Percentiles rank a stretch among this genome's conserved stretches.
Conservation (phyloP, 2,888 invertebrate species). For the Eupithecia dodoneata region DNA sequence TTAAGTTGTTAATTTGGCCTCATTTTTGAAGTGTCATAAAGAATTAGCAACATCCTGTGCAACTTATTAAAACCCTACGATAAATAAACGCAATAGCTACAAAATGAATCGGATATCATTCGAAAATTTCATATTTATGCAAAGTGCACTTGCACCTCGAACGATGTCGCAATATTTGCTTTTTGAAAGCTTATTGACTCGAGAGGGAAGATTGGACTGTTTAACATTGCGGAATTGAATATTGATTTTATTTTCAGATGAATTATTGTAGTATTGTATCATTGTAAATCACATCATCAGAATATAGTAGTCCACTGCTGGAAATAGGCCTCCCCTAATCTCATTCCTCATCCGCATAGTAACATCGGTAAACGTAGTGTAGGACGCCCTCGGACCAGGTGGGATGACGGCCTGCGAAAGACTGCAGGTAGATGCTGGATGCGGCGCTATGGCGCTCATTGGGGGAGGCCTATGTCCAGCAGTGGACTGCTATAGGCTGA, state of each 20-base stretch:
- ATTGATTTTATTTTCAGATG: not conserved
- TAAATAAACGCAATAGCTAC: conserved; percentile 47
- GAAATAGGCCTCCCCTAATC: no score
- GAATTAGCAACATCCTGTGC: not conserved
- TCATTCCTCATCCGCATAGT: no score
- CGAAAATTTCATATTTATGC: conserved; percentile 65
- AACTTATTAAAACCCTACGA: conserved; percentile 45
- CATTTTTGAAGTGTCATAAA: not conserved
- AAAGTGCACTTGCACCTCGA: conserved; percentile 56
- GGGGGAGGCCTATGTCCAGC: no score
- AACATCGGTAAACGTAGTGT: no score
- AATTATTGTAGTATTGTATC: not conserved
- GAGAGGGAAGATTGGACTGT: conserved; percentile 22
- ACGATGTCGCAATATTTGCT: conserved; percentile 51
- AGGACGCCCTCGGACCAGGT: no score
- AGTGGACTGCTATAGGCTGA: no score
- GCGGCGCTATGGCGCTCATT: no score
- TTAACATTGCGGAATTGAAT: not conserved
- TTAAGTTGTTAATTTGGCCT: no score
- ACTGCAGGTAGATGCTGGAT: no score
- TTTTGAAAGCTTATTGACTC: conserved; percentile 51
- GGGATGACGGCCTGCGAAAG: no score
- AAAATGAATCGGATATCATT: conserved; percentile 61
- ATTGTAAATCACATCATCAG: not conserved
- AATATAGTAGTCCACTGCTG: no score